Conservation (phyloP, 2,797 vertebrate genomes). For the Tapirus indicus region DNA sequence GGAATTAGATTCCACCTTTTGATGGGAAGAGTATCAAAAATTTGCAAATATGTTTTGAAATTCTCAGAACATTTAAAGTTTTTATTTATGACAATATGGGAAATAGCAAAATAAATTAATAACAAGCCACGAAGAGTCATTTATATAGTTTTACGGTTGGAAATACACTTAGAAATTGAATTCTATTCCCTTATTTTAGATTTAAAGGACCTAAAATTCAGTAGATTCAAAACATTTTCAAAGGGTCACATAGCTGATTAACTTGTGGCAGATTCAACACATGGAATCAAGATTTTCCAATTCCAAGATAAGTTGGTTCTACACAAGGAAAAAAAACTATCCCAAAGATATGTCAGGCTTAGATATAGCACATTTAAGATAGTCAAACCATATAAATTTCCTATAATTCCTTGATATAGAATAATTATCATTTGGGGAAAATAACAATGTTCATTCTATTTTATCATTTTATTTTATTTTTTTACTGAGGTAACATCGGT, state of each 20-base stretch:
- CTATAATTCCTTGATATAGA: not conserved
- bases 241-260: not conserved
- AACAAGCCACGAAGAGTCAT: not conserved
- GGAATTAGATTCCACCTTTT: not conserved
- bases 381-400: not conserved
- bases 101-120: not conserved
- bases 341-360: not conserved
- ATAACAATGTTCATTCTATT: not conserved
- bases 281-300: not conserved
- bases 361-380: not conserved
- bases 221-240: not conserved
- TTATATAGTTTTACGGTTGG: not conserved
- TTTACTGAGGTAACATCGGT: too few relatives aligned
- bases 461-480: too few relatives aligned
- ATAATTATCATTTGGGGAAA: not conserved
- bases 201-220: not conserved
- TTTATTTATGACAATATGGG: not conserved
- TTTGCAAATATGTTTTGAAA: not conserved
- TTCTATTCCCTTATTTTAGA: not conserved
- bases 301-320: not conserved
- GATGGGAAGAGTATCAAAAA: not conserved
- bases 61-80: not conserved
- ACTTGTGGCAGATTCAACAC: not conserved
- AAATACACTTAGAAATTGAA: not conserved
- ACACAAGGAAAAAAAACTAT: not conserved